Conservation (phyloP, 2,888 invertebrate genomes). For the Anagyrus pseudococci region DNA sequence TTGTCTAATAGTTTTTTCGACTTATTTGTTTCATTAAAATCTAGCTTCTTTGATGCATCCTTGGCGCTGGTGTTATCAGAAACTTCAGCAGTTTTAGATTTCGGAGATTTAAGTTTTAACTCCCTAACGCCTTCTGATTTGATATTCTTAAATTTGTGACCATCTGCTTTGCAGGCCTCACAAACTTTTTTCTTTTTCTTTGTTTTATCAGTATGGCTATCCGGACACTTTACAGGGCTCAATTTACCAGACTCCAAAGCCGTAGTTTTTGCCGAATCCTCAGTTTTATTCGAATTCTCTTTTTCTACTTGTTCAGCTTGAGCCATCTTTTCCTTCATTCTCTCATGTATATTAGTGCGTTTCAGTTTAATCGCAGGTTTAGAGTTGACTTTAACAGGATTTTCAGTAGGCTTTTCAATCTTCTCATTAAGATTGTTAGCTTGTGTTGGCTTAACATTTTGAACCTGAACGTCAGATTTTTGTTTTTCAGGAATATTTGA, state of each 20-base stretch:
- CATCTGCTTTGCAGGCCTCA: slow-evolving; percentile 34
- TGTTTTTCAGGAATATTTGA: slow-evolving; percentile 43
- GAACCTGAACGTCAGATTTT: background rate
- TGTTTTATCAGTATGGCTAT: slow-evolving; percentile 11
- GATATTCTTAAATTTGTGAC: slow-evolving; percentile 48
- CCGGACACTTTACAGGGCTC: slow-evolving; percentile 12
- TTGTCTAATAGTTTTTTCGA: background rate
- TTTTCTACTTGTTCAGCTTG: slow-evolving; percentile 10
- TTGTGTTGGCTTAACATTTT: background rate
- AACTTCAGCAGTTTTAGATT: background rate
- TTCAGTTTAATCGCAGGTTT: slow-evolving; percentile 28
- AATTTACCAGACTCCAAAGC: background rate
- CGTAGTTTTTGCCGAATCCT: background rate
- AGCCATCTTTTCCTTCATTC: slow-evolving; percentile 4
- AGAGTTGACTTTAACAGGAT: background rate
- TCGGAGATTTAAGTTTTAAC: slow-evolving; percentile 47
- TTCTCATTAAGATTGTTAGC: background rate
- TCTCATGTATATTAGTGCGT: slow-evolving; percentile 24
- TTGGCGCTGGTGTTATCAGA: slow-evolving; percentile 22
- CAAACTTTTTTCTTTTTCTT: slow-evolving; percentile 35
- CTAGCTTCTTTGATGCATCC: slow-evolving; percentile 24
- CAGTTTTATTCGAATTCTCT: slow-evolving; percentile 13
- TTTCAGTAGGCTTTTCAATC: background rate
- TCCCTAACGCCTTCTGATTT: slow-evolving; percentile 54
- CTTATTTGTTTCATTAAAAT: background rate